A percentile compares a stretch with the other conserved stretches of the same genome.
Conservation (phyloP, 2,113 vertebrate genomes). For the Elephantulus edwardii region DNA sequence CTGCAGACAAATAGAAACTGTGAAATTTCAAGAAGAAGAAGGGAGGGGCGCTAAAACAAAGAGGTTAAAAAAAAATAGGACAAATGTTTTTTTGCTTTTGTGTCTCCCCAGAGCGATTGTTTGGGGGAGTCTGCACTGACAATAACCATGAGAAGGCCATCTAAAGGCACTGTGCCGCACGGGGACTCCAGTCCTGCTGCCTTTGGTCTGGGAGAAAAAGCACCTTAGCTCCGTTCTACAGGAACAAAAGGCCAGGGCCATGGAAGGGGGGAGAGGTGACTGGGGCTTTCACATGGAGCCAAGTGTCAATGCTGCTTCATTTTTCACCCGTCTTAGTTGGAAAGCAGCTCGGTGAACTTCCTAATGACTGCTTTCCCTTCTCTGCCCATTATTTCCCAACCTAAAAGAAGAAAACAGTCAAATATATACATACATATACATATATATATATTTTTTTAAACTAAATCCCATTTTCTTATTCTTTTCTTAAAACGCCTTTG, state of each 20-base stretch:
- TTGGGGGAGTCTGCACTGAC: constrained; percentile 71
- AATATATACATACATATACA: not conserved
- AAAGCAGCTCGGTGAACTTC: constrained; percentile 75
- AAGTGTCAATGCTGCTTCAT: constrained; percentile 73
- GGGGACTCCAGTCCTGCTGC: constrained; percentile 70
- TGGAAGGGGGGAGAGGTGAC: constrained; percentile 76
- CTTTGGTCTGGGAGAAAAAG: constrained; percentile 77
- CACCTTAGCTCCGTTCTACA: constrained; percentile 82
- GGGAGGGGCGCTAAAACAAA: constrained; percentile 62
- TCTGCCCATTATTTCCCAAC: constrained; percentile 48
- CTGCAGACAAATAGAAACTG: constrained; percentile 73
- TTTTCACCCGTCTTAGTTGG: constrained; percentile 65
- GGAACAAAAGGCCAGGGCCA: constrained; percentile 86
- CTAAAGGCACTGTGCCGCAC: constrained; percentile 65
- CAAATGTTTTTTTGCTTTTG: constrained; percentile 83
- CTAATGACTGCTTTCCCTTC: constrained; percentile 74
- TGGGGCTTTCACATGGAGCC: constrained; percentile 75
- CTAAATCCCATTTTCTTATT: constrained; percentile 67
- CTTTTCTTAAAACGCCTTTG: constrained; percentile 58
- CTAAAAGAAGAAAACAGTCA: constrained; percentile 53
- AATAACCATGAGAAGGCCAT: constrained; percentile 78
- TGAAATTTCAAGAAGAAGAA: constrained; percentile 64
- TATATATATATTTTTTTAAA: too few relatives aligned
- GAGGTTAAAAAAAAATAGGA: constrained; percentile 80
- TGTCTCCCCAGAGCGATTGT: constrained; percentile 72